Evolutionary conservation across 1,140 invertebrate species (phyloP), one percentile per base, ranked within the genome.

Genomic region (Ceratosolen fusciceps): DNA sequence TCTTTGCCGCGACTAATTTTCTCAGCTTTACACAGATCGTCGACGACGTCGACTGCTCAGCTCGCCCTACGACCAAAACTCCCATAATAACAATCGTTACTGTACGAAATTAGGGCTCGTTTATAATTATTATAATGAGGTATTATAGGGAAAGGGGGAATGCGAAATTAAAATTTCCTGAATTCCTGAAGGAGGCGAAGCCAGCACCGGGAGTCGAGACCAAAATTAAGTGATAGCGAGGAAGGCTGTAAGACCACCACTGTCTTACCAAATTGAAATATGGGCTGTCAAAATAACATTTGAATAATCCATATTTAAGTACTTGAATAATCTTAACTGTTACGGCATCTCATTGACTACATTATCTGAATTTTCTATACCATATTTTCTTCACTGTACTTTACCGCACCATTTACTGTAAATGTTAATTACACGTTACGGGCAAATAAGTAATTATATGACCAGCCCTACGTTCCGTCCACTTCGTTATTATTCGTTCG

Each of bases 51-150:
- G n/a, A 2, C 31, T 34, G 26, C 31, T 14, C 14, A 16, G 14
- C 21, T 10, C 19, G 24, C 67, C 4, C 47, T 29, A 0, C 14
- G 26, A 2, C n/a, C n/a, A n/a, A n/a, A n/a, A n/a, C 19, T 39
- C 67, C 52, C 56, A 78, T 78, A 78, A 78, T 79, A n/a, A 16
- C 70, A 67, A 73, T 73, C 77, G 77, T 79, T 79, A 79, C 73
- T 70, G n/a, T n/a, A 73, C 52, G 70, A 73, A 65, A 79, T 79
- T 73, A 79, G 73, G 70, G 73, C 56, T 79, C 73, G 70, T 56
- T 79, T 73, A 73, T 78, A 78, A 78, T 78, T 72, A 68, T n/a
- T n/a, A n/a, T n/a, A n/a, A n/a, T 10, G 76, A 72, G 31, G 68
- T 68, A 37, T 58, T 77, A 43, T 43, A 62, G 56, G n/a, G 37